These are phyloP conservation scores for Cryptocheilus praepositus DNA, from an alignment of 2,888 invertebrate species.

Conservation along the genomic window DNA sequence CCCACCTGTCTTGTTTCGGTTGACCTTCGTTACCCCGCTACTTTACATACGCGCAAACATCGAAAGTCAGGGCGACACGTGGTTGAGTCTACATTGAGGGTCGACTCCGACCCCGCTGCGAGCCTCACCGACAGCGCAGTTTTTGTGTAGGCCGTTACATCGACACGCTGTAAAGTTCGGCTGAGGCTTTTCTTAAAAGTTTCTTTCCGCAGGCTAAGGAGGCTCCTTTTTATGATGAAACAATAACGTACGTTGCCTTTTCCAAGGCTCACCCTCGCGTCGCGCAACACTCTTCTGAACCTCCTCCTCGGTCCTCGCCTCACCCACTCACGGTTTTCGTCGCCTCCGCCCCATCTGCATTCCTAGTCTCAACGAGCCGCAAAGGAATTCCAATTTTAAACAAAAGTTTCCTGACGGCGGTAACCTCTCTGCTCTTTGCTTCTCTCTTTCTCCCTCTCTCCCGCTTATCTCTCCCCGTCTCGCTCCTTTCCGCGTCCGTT, in stretches of 20 bases:
- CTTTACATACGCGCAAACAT: too few relatives aligned
- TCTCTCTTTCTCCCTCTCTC: slow-evolving; percentile 17
- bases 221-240: slow-evolving; percentile 60
- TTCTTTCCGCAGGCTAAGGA: slow-evolving; percentile 44
- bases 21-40: too few relatives aligned
- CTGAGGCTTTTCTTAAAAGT: slow-evolving; percentile 43
- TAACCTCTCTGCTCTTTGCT: slow-evolving; percentile 52
- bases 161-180: slow-evolving; percentile 31
- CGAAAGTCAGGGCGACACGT: too few relatives aligned
- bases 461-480: slow-evolving; percentile 16
- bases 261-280: slow-evolving; percentile 25
- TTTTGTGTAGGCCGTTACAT: slow-evolving; percentile 13
- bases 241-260: slow-evolving; percentile 59
- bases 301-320: slow-evolving; percentile 31
- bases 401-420: slow-evolving; percentile 69
- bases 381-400: slow-evolving; percentile 72
- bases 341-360: slow-evolving; percentile 66
- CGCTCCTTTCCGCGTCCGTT: slow-evolving; percentile 8
- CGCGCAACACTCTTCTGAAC: neutral
- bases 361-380: slow-evolving; percentile 70
- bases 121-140: too few relatives aligned
- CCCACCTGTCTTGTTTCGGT: too few relatives aligned
- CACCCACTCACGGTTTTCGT: slow-evolving; percentile 57
- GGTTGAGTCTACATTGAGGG: too few relatives aligned
- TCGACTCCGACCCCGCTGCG: too few relatives aligned